phyloP scores from a whole-genome alignment of 2,797 vertebrate species.

The Melanogrammus aeglefinus region DNA sequence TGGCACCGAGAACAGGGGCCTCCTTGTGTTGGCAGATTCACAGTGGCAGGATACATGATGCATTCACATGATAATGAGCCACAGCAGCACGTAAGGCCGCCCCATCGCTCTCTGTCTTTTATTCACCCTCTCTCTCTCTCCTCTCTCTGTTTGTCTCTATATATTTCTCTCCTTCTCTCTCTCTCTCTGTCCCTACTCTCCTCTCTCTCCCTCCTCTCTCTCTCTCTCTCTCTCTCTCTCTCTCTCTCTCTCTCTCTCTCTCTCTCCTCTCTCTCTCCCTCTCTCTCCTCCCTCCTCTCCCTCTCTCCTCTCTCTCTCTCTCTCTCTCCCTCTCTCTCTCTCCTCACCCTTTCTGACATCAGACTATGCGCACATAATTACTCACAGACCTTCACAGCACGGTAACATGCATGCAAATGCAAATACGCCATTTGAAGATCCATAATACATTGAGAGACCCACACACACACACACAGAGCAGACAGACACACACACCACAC shows the following conservation, averaged over 20 bases:
- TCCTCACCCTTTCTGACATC: slow-evolving; percentile 21
- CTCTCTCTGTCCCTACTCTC: no score
- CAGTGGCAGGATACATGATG: slow-evolving; percentile 69
- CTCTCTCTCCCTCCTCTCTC: background rate
- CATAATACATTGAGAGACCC: background rate
- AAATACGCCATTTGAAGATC: background rate
- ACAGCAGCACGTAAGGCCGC: slow-evolving; percentile 27
- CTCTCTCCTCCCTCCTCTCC: no score
- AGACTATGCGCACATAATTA: slow-evolving; percentile 28
- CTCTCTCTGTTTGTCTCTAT: background rate
- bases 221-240: background rate
- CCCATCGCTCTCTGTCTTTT: slow-evolving; percentile 23
- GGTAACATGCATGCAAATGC: background rate
- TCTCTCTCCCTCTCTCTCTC: no score
- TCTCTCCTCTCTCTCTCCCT: no score
- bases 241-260: no score
- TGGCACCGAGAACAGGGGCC: slow-evolving; percentile 66
- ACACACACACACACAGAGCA: slow-evolving; percentile 29
- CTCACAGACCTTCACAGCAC: slow-evolving; percentile 6
- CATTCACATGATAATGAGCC: slow-evolving; percentile 76
- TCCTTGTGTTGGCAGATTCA: slow-evolving; percentile 67
- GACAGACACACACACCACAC: slow-evolving; percentile 24
- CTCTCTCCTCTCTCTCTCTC: no score
- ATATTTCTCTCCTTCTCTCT: background rate
- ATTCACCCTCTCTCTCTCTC: slow-evolving; percentile 14